phyloP scores from a whole-genome alignment of 2,113 vertebrate genomes.

The Tautogolabrus adspersus region DNA sequence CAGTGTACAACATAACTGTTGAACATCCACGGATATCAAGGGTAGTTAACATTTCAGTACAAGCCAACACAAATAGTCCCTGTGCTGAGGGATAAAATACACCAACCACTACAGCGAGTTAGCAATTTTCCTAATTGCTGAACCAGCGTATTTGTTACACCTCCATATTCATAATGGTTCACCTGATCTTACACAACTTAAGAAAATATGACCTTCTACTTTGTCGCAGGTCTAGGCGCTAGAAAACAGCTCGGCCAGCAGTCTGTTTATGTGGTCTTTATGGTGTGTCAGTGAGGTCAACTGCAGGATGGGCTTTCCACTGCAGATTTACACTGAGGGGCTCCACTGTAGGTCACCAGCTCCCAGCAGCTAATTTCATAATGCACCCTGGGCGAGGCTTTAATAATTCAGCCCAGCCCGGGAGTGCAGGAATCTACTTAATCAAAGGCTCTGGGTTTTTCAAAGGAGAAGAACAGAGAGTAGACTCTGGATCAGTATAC shows the following conservation, averaged over 20 bases:
- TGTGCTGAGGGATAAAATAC: conserved; percentile 17
- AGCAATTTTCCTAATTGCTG: conserved; percentile 49
- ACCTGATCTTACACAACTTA: conserved; percentile 45
- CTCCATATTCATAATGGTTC: conserved; percentile 48
- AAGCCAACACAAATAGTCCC: conserved; percentile 34
- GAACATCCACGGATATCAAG: conserved; percentile 34
- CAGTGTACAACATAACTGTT: conserved; percentile 57
- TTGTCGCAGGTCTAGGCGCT: conserved; percentile 16
- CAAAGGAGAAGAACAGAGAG: conserved; percentile 49
- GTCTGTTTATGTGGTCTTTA: conserved; percentile 72
- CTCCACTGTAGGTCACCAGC: conserved; percentile 66
- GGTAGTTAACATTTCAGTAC: conserved; percentile 33
- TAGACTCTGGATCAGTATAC: conserved; percentile 21
- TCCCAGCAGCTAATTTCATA: conserved; percentile 79
- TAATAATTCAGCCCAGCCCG: conserved; percentile 70
- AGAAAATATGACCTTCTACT: conserved; percentile 60
- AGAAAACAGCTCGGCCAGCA: conserved; percentile 68
- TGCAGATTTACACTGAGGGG: conserved; percentile 69
- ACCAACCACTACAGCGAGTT: neutral
- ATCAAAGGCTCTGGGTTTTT: conserved; percentile 65
- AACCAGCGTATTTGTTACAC: conserved; percentile 41
- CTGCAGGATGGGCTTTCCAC: conserved; percentile 62
- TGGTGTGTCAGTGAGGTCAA: conserved; percentile 61
- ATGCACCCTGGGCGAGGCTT: conserved; percentile 72
- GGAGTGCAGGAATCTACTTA: conserved; percentile 67